A percentile compares a stretch with the other conserved stretches of the same genome.
Evolutionary conservation across 2,797 vertebrate species (phyloP).

Genomic region (Trachops cirrhosus): DNA sequence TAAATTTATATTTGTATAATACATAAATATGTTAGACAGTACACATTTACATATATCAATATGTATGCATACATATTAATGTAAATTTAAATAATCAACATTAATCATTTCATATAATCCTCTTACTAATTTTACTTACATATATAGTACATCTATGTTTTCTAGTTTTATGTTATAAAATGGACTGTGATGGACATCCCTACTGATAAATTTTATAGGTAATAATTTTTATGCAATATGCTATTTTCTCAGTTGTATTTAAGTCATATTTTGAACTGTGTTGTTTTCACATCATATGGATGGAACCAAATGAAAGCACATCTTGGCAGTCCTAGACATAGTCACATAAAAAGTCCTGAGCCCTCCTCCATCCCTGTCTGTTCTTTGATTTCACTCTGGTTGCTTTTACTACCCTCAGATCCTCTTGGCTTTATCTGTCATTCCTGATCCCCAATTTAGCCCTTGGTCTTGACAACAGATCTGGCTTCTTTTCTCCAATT

Average conservation of each 20-base stretch:
- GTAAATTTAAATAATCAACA: not conserved
- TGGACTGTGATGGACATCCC: not conserved
- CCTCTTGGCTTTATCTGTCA: not conserved
- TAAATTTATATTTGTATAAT: not conserved
- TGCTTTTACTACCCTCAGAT: not conserved
- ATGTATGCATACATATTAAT: not conserved
- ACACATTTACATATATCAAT: not conserved
- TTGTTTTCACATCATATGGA: not conserved
- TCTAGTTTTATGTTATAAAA: not conserved
- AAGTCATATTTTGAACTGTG: not conserved
- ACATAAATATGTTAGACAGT: not conserved
- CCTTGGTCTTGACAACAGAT: conserved; percentile 21
- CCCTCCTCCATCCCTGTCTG: not conserved
- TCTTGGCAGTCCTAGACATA: not conserved
- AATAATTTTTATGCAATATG: not conserved
- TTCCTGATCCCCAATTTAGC: conserved; percentile 24
- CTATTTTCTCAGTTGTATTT: not conserved
- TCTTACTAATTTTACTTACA: not conserved
- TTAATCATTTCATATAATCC: not conserved
- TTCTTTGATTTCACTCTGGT: not conserved
- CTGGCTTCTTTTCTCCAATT: not conserved
- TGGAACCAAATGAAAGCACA: not conserved
- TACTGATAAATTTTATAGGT: not conserved
- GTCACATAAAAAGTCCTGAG: not conserved
- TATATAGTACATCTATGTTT: not conserved